Percentiles rank a stretch among this genome's conserved stretches.
These are phyloP conservation scores for Corvus moneduloides DNA, from an alignment of 2,113 vertebrate genomes.

Conservation along the genomic window DNA sequence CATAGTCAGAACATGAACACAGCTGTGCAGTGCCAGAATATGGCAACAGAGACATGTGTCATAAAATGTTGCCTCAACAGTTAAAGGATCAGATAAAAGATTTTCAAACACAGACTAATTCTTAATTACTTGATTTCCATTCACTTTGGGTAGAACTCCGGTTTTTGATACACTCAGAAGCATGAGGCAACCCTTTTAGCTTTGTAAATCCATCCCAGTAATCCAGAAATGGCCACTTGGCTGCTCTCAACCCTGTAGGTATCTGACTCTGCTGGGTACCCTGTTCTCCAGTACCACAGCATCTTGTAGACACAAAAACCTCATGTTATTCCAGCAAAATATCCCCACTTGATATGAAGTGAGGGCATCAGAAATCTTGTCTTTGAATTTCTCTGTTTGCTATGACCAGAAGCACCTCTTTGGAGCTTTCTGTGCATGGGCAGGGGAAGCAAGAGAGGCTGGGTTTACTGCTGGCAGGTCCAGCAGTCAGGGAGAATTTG, in stretches of 20 bases:
- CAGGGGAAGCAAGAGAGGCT: background rate
- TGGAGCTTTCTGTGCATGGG: fast-evolving
- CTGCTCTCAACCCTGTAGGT: background rate
- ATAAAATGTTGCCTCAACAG: background rate
- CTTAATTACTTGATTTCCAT: background rate
- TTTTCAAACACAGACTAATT: background rate
- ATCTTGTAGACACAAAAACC: background rate
- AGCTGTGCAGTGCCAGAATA: background rate
- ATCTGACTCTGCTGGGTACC: fast-evolving
- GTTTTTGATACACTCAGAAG: background rate
- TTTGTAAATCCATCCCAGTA: background rate
- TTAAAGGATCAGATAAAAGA: background rate
- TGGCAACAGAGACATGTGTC: background rate
- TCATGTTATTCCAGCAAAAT: fast-evolving
- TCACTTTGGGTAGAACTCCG: background rate
- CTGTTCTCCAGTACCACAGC: background rate
- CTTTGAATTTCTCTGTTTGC: background rate
- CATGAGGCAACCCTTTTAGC: background rate
- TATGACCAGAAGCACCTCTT: background rate
- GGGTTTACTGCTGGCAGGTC: background rate
- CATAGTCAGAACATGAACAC: background rate
- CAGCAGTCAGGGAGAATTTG: background rate
- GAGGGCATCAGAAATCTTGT: background rate
- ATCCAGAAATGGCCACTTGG: background rate
- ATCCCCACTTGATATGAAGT: background rate